Evolutionary conservation across 1,140 invertebrate species (phyloP), one percentile per base, ranked within the genome.

Genomic region (Trichoplusia ni): DNA sequence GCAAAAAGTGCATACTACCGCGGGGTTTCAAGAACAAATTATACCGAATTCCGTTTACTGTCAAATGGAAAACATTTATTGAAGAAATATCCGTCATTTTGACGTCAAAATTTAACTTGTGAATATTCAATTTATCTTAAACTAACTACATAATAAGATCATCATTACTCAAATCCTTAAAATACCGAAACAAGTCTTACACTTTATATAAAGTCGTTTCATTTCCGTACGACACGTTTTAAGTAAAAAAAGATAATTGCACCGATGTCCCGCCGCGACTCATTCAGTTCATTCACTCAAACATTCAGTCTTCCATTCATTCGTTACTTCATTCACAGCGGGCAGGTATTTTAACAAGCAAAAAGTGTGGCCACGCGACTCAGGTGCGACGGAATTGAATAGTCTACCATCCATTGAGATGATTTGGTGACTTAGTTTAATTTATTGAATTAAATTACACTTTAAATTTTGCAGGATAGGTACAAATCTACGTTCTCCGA

Each of bases 311-410:
- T 18, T 7, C n/a, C 47, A 35, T 53, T 53, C 47, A 11, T 19
- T 51, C 47, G 8, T n/a, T 35, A 27, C 14, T 33, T 59, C 56
- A 60, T 60, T 60, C 56, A 47, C 56, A 47, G 56, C 47, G 47
- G 47, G 47, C 56, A 60, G 42, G 56, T 60, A 60, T 60, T 60
- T 60, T 60, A 60, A 60, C 56, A 60, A 60, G 56, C 56, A 60
- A 60, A 60, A 60, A 60, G 29, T 60, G 18, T 35, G 29, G 56
- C 40, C 40, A 60, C 56, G 56, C 56, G 16, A 35, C 42, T 8
- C 19, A 31, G 14, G 53, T 23, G 9, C 19, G n/a, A 2, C 40
- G 56, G 56, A 60, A 60, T 60, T 47, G 56, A 16, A 31, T 46
- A 14, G 40, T 47, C 16, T 16, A 11, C 27, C 56, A 60, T 60